Conservation (phyloP, 2,113 vertebrate species). For the Orthochromis indermauri region DNA sequence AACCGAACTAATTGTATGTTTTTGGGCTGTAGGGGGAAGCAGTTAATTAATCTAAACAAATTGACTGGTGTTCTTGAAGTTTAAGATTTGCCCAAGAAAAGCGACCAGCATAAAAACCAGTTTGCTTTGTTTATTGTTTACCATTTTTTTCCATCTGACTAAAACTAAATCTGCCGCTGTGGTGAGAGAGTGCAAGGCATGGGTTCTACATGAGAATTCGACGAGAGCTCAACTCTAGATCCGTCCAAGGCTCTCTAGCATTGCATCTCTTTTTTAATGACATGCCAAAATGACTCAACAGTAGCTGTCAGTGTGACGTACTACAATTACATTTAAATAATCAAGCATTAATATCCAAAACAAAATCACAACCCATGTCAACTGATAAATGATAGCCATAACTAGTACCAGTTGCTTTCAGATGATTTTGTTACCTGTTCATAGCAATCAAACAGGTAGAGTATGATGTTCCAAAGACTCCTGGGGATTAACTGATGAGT, state of each 20-base stretch:
- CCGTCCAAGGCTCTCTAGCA: neutral
- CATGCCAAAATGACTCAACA: neutral
- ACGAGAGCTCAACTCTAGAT: neutral
- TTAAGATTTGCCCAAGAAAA: neutral
- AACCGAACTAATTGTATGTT: neutral
- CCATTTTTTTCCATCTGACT: constrained; percentile 13
- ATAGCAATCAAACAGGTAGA: constrained; percentile 28
- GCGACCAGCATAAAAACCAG: constrained; percentile 4
- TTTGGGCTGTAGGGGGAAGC: neutral
- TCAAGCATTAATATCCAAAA: neutral
- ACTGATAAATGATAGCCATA: constrained; percentile 4
- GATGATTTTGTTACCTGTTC: neutral
- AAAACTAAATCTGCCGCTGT: neutral
- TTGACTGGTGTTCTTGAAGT: constrained; percentile 15
- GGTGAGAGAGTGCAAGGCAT: neutral
- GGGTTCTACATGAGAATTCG: neutral
- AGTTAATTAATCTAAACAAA: constrained; percentile 28
- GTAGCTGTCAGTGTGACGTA: neutral
- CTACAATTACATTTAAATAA: neutral
- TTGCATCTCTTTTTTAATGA: neutral
- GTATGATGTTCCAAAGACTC: constrained; percentile 23
- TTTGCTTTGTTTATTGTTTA: constrained; percentile 61
- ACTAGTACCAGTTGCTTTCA: neutral
- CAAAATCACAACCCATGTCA: neutral
- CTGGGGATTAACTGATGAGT: constrained; percentile 32